phyloP scores from a whole-genome alignment of 1,140 invertebrate species.

The Aphis craccivora region DNA sequence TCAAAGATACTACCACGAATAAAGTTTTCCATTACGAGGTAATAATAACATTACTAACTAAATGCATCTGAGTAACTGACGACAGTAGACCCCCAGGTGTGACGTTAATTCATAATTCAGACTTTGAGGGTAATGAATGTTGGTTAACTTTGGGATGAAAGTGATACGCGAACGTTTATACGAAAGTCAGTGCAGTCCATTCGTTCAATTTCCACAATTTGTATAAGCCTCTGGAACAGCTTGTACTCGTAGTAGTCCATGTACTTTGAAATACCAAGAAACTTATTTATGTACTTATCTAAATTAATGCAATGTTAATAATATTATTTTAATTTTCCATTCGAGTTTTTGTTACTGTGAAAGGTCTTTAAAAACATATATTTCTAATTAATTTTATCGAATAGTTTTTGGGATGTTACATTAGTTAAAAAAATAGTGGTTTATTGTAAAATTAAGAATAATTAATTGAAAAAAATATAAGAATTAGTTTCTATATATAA shows the following conservation, averaged over 20 bases:
- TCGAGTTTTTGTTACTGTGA: neutral
- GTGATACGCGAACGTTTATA: neutral
- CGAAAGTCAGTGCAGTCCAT: neutral
- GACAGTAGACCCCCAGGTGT: neutral
- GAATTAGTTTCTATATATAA: neutral
- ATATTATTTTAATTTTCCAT: neutral
- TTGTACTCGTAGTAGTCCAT: neutral
- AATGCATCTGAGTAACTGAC: constrained; percentile 2
- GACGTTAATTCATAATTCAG: constrained; percentile 24
- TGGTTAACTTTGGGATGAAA: constrained; percentile 12
- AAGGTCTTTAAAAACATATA: neutral
- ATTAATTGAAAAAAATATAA: neutral
- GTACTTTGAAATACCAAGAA: neutral
- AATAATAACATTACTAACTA: constrained; percentile 18
- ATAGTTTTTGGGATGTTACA: neutral
- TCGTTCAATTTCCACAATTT: neutral
- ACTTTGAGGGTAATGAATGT: constrained; percentile 12
- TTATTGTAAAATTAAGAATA: neutral
- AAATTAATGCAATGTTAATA: neutral
- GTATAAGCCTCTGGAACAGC: neutral
- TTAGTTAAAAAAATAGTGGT: neutral
- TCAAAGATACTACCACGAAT: neutral
- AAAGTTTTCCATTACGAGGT: neutral
- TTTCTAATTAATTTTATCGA: neutral
- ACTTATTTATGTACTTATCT: neutral